A percentile compares a stretch with the other conserved stretches of the same genome.
phyloP scores from a whole-genome alignment of 1,140 invertebrate genomes.

The Bilobella aurantiaca region DNA sequence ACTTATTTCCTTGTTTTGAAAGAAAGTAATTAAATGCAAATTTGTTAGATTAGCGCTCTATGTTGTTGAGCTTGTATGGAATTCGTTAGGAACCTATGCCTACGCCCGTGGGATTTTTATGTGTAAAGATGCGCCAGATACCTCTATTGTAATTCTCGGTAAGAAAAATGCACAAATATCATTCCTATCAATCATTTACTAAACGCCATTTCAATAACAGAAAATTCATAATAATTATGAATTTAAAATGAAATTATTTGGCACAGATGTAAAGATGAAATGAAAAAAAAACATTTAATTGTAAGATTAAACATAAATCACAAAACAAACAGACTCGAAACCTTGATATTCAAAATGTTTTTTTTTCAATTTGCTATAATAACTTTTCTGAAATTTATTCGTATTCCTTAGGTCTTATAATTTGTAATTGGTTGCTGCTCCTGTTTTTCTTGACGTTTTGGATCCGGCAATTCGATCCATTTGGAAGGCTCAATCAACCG shows the following conservation, averaged over 20 bases:
- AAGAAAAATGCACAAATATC: too few relatives aligned
- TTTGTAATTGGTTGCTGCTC: constrained; percentile 70
- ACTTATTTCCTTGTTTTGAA: neutral
- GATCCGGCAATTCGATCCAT: constrained; percentile 65
- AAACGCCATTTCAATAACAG: too few relatives aligned
- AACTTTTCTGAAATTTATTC: constrained; percentile 40
- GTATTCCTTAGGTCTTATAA: constrained; percentile 61
- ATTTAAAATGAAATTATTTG: too few relatives aligned
- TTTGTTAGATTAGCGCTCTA: constrained; percentile 53
- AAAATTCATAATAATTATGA: too few relatives aligned
- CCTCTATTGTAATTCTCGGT: constrained; percentile 60
- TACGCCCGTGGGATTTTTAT: constrained; percentile 44
- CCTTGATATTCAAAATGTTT: too few relatives aligned
- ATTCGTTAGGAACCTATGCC: constrained; percentile 69
- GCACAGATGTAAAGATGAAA: too few relatives aligned
- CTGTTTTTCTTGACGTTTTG: constrained; percentile 60
- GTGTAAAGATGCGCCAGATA: constrained; percentile 52
- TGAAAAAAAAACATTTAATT: too few relatives aligned
- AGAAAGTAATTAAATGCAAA: neutral
- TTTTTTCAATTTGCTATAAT: too few relatives aligned
- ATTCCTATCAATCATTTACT: too few relatives aligned
- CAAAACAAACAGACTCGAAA: too few relatives aligned
- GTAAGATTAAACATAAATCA: too few relatives aligned
- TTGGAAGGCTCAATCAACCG: constrained; percentile 59
- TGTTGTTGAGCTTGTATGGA: constrained; percentile 61